A percentile compares a stretch with the other conserved stretches of the same genome.
These are phyloP conservation scores for Chromobotia macracanthus DNA, from an alignment of 2,797 vertebrate species.

Conservation along the genomic window DNA sequence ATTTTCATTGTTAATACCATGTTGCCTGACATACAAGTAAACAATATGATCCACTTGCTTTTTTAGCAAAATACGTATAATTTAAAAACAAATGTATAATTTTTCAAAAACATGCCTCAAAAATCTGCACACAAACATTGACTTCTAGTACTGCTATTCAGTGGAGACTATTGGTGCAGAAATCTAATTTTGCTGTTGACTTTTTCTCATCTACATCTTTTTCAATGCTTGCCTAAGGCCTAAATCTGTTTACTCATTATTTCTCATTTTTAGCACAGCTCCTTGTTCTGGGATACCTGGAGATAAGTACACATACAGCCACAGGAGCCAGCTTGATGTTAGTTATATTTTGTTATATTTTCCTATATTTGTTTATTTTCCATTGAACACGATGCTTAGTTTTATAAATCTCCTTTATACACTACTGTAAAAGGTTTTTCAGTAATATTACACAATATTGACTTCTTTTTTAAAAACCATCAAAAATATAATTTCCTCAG, in stretches of 20 bases:
- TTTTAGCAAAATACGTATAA: no score
- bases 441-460: not conserved
- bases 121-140: not conserved
- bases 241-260: not conserved
- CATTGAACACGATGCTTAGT: not conserved
- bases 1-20: no score
- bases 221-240: not conserved
- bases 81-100: no score
- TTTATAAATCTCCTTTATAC: not conserved
- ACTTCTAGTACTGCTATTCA: not conserved
- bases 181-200: not conserved
- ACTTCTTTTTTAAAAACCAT: not conserved
- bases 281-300: not conserved
- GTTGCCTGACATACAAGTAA: no score
- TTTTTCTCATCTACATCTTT: not conserved
- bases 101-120: not conserved
- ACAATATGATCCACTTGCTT: no score
- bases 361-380: not conserved
- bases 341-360: no score
- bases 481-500: not conserved
- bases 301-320: not conserved
- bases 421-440: not conserved
- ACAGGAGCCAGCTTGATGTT: not conserved
- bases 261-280: not conserved
- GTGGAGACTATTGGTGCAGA: not conserved